Evolutionary conservation across 2,888 invertebrate species (phyloP).

Genomic region (Muscina levida): DNA sequence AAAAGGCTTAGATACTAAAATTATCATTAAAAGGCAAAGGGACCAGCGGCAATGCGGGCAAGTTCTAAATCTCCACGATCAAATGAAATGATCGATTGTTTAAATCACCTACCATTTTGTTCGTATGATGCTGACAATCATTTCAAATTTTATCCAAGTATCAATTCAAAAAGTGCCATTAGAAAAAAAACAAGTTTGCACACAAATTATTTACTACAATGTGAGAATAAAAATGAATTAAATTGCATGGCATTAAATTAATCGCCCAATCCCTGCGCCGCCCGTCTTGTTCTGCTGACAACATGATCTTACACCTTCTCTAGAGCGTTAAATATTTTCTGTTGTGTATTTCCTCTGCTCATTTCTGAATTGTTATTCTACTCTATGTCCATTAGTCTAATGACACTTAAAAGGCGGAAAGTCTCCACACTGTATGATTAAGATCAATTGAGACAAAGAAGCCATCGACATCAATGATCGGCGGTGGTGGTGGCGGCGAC

Average conservation of each 20-base stretch:
- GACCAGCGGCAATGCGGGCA: too few species aligned
- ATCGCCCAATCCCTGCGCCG: neutral
- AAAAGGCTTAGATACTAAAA: neutral
- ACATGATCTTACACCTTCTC: neutral
- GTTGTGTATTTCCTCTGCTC: neutral
- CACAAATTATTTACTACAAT: neutral
- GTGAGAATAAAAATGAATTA: neutral
- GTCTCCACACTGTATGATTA: constrained; percentile 2
- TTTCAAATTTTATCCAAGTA: too few species aligned
- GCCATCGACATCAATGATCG: neutral
- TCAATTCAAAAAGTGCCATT: too few species aligned
- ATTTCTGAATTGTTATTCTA: neutral
- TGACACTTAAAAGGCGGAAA: constrained; percentile 46
- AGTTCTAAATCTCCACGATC: neutral
- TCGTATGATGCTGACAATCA: too few species aligned
- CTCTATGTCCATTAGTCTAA: neutral
- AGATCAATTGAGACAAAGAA: constrained; percentile 46
- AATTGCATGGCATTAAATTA: neutral
- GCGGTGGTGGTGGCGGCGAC: neutral
- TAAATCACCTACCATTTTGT: too few species aligned
- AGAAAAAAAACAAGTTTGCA: too few species aligned
- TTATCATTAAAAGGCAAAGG: too few species aligned
- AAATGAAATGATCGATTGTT: neutral
- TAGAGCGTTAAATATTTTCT: neutral
- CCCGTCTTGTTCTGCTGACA: neutral